Base-by-base conservation (phyloP, 2,113 vertebrate species). In the Psettodes erumei region DNA sequence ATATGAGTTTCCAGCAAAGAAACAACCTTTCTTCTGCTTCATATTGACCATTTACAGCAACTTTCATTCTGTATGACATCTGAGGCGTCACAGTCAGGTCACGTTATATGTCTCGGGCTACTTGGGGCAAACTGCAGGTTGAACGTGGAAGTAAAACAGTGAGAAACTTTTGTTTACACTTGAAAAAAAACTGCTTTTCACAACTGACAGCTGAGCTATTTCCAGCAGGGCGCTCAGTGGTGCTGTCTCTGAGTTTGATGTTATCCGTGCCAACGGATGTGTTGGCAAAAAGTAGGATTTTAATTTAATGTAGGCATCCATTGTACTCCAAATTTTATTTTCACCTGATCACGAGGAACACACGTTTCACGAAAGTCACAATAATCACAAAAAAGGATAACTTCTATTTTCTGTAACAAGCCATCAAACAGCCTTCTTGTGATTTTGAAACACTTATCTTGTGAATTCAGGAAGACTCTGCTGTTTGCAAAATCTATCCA, bases 1-100 rank as follows among this genome's bases (percentile, higher is more conserved):
- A 72, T 42, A 71, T 18, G 65, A 59, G 45, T 37, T 75, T 69
- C 79, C 47, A 81, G 25, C 54, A 76, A 65, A 8, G n/a, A 73
- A 74, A 54, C 45, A 53, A 69, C 38, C n/a, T 64, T 80, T 81
- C 42, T 37, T 43, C 3, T 59, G 61, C 32, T 80, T 55, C 64
- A 72, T 38, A n/a, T 13, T 54, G 35, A 58, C 16, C 35, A 54
- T 43, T 54, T 45, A 35, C 33, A n/a, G 50, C 2, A 47, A 40
- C 25, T 6, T 40, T 64, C n/a, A 61, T 25, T 59, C 7, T 18
- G 50, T 45, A 10, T 37, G 21, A 62, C 59, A 28, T 48, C 59
- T 50, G 42, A 35, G 23, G 13, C 8, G n/a, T 10, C 27, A 47
- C 25, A 23, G 40, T 5, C 66, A 55, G 38, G 32, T 56, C 15